Evolutionary conservation across 2,797 vertebrate genomes (phyloP).

Genomic region (Sus cebifrons): DNA sequence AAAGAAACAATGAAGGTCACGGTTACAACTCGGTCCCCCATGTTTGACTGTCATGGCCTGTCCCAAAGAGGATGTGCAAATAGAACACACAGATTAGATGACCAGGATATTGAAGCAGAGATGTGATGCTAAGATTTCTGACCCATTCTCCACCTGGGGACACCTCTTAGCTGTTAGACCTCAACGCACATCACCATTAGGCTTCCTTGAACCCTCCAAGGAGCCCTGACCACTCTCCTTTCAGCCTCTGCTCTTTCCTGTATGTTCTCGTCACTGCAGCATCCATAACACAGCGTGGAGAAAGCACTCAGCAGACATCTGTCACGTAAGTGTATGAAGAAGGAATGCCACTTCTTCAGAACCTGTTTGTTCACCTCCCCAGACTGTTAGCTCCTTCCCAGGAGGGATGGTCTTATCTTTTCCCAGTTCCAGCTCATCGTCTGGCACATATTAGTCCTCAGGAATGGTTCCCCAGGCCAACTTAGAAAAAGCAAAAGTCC

Average conservation of each 20-base stretch:
- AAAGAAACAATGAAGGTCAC: constrained; percentile 41
- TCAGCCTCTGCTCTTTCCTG: neutral
- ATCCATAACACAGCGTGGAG: neutral
- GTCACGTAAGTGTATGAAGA: neutral
- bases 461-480: neutral
- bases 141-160: fast-evolving
- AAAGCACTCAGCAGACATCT: neutral
- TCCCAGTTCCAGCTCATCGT: neutral
- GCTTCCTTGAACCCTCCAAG: neutral
- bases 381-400: neutral
- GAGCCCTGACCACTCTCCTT: fast-evolving
- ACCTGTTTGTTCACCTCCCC: neutral
- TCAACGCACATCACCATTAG: fast-evolving
- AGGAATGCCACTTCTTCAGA: neutral
- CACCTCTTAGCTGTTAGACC: neutral
- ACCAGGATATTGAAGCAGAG: neutral
- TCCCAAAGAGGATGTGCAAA: neutral
- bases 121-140: neutral
- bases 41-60: neutral
- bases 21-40: constrained; percentile 39
- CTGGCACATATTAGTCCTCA: neutral
- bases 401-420: neutral
- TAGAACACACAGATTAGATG: neutral
- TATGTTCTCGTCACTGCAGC: neutral
- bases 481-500: fast-evolving